Percentiles rank a stretch among this genome's conserved stretches.
Conservation (phyloP, 2,888 invertebrate species). For the Atrina japonica region DNA sequence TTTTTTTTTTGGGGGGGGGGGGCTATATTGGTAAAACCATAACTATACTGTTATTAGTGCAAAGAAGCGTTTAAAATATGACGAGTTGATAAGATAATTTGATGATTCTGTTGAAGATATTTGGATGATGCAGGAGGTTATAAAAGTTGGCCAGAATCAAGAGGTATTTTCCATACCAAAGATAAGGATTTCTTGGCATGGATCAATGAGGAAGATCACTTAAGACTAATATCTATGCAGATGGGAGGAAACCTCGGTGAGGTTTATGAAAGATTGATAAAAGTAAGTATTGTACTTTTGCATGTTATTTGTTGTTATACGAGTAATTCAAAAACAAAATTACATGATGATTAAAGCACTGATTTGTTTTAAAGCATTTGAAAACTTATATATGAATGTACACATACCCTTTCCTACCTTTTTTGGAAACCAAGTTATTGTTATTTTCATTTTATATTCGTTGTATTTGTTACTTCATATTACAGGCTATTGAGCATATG, state of each 20-base stretch:
- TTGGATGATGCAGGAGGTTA: conserved; percentile 82
- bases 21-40: too few relatives aligned
- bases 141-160: conserved; percentile 93
- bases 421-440: not conserved
- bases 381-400: too few relatives aligned
- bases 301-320: too few relatives aligned
- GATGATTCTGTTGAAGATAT: too few relatives aligned
- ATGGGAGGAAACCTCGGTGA: conserved; percentile 80
- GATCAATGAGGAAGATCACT: conserved; percentile 95
- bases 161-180: conserved; percentile 93
- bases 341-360: too few relatives aligned
- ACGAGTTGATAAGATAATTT: too few relatives aligned
- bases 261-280: conserved; percentile 74
- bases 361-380: not conserved
- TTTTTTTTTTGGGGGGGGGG: too few relatives aligned
- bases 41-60: too few relatives aligned
- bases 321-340: too few relatives aligned
- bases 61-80: too few relatives aligned
- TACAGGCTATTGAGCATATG: conserved; percentile 89
- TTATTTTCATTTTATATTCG: conserved; percentile 63
- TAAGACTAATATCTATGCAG: conserved; percentile 90
- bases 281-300: conserved; percentile 58
- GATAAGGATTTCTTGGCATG: conserved; percentile 91
- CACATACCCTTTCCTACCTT: too few relatives aligned
- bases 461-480: too few relatives aligned